Conservation (phyloP, 2,113 vertebrate genomes). For the Anhinga anhinga region DNA sequence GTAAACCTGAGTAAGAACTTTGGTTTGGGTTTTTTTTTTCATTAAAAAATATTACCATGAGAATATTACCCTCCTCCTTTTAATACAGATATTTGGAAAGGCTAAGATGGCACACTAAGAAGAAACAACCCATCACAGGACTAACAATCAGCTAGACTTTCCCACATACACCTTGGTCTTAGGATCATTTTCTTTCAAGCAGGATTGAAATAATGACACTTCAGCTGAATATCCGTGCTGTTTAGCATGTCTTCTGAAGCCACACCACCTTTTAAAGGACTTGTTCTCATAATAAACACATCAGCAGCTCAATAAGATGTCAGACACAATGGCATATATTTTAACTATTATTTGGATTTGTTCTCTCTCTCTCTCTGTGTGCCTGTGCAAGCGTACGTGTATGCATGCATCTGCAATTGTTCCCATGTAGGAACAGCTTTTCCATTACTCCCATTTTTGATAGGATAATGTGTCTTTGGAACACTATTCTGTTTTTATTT, state of each 20-base stretch:
- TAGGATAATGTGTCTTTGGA: neutral
- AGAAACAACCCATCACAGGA: neutral
- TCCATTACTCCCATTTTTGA: neutral
- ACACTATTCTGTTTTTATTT: neutral
- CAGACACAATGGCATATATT: neutral
- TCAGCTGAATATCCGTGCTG: neutral
- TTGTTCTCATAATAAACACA: neutral
- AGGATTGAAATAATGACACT: neutral
- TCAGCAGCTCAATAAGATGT: neutral
- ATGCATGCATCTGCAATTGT: neutral
- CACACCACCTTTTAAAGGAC: neutral
- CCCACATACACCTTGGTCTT: neutral
- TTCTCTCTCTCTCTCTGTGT: neutral
- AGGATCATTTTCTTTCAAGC: neutral
- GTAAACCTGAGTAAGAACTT: neutral
- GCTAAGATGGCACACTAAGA: neutral
- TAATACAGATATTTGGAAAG: neutral
- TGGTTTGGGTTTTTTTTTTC: neutral
- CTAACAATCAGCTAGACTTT: neutral
- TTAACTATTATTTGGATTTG: neutral
- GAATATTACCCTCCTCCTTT: neutral
- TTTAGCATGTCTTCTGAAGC: neutral
- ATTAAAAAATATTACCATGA: neutral
- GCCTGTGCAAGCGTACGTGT: neutral
- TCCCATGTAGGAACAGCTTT: neutral